Base-by-base conservation (phyloP, 2,888 invertebrate species). In the Meiosimyza platycephala region DNA sequence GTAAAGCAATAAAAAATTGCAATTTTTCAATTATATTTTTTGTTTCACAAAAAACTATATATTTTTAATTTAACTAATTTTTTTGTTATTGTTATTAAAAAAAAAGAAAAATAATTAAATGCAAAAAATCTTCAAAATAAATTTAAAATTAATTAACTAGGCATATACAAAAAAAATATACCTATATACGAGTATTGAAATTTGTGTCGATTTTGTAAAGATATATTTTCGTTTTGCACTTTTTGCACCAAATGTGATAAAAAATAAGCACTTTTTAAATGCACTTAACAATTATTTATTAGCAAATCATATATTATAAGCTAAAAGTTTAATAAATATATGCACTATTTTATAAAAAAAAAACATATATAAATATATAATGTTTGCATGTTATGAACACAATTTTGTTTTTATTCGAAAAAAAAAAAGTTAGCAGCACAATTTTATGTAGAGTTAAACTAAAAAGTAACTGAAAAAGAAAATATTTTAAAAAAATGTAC, bases 261-360 rank as follows among this genome's bases (percentile, higher is more conserved):
- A n/a, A 60, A 40, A n/a, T 62, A 62, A 40, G 5, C 12, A 22
- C 59, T 28, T 76, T 76, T 73, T 72, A 75, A 77, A 74, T 76
- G 78, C 76, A 78, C 78, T 77, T 76, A 77, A 72, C 72, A 62
- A 67, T 68, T 69, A 71, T 13, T 74, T 72, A 57, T 71, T 52
- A 16, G 48, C 62, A 63, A 63, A 48, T 64, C 51, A 62, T 50
- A 59, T 64, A 59, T n/a, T 60, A 70, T 62, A 48, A 59, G 59
- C 71, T 62, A 54, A 65, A 73, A 74, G 71, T 66, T 70, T 67
- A 72, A 74, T 69, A 68, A 18, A 28, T 65, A 50, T 62, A 52
- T 70, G 70, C 70, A 71, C 70, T 16, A 54, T 54, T 59, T 67
- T 16, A 22, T 16, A 64, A 48, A 64, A 3, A 62, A 7, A 12